Evolutionary conservation across 2,797 vertebrate genomes (phyloP).

Genomic region (Cossypha dichroa): DNA sequence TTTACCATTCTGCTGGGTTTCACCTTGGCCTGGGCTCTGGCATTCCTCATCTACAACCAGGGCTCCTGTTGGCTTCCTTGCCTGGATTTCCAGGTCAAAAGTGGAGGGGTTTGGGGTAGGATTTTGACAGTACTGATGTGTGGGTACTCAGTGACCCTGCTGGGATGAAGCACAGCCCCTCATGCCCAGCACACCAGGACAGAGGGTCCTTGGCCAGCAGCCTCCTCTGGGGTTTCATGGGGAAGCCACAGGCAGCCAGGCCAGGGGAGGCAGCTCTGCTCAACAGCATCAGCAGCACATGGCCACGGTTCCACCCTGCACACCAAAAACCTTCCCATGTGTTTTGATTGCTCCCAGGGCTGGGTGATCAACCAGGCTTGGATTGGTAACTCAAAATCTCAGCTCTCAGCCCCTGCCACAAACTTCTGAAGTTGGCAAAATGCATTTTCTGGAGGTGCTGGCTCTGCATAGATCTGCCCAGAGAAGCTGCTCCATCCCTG

Average conservation of each 20-base stretch:
- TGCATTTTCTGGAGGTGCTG: fast-evolving
- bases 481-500: neutral
- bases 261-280: neutral
- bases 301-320: fast-evolving
- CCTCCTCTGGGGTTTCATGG: fast-evolving
- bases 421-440: neutral
- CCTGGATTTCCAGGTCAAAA: fast-evolving
- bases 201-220: neutral
- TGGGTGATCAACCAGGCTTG: neutral
- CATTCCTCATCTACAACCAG: neutral
- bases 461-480: fast-evolving
- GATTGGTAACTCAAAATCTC: fast-evolving
- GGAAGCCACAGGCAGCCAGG: neutral
- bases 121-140: fast-evolving
- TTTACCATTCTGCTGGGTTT: neutral
- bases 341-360: too few relatives aligned
- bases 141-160: fast-evolving
- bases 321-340: fast-evolving
- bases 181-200: fast-evolving
- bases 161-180: fast-evolving
- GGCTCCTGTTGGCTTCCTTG: fast-evolving
- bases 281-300: fast-evolving
- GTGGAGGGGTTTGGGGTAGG: neutral
- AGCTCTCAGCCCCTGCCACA: neutral
- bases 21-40: neutral